Evolutionary conservation across 2,113 vertebrate species (phyloP).

Genomic region (Elephas maximus): DNA sequence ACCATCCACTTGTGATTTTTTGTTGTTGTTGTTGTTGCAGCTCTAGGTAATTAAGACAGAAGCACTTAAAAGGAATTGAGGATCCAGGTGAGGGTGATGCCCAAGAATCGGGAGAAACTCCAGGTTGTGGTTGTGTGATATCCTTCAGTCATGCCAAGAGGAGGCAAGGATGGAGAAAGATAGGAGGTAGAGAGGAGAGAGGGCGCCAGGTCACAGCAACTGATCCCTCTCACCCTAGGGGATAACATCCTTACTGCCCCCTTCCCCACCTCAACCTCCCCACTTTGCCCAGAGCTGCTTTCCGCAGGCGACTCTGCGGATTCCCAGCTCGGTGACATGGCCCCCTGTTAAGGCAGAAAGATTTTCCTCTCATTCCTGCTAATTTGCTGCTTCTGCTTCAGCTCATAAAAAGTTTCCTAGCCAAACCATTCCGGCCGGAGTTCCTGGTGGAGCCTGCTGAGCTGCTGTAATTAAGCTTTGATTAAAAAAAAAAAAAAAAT

Average conservation of each 20-base stretch:
- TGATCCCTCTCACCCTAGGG: neutral
- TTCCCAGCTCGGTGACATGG: constrained; percentile 68
- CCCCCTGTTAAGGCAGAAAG: constrained; percentile 83
- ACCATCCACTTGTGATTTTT: neutral
- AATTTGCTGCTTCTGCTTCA: constrained; percentile 89
- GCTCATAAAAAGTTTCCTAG: constrained; percentile 89
- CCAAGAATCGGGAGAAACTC: neutral
- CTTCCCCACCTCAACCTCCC: rapidly evolving
- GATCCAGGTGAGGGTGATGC: neutral
- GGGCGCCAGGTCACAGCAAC: rapidly evolving
- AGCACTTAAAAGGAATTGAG: neutral
- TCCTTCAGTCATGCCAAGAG: rapidly evolving
- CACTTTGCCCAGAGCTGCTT: neutral
- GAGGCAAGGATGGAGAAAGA: neutral
- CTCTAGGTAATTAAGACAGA: neutral
- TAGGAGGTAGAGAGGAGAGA: neutral
- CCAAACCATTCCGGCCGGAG: constrained; percentile 83
- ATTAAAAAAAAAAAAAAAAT: constrained; percentile 53
- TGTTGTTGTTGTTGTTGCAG: neutral
- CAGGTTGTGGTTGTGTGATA: neutral
- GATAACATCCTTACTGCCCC: neutral
- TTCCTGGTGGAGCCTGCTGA: constrained; percentile 85
- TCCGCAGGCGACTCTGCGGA: constrained; percentile 77
- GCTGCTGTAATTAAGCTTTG: constrained; percentile 90
- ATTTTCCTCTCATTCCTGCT: constrained; percentile 85